phyloP scores from a whole-genome alignment of 2,113 vertebrate genomes.

The Sapayoa aenigma region DNA sequence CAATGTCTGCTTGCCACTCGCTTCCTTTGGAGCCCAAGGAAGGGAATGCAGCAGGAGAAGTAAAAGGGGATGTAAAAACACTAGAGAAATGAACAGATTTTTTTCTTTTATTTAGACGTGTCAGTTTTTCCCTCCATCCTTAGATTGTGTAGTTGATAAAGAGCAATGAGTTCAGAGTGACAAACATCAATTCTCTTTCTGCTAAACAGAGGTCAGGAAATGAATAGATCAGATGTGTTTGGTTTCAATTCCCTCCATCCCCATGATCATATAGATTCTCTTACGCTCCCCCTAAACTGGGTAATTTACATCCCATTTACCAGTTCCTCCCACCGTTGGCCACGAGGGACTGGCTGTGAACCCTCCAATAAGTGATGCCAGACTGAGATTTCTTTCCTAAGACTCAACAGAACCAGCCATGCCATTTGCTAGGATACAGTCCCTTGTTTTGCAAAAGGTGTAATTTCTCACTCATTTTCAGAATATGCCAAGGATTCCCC shows the following conservation, averaged over 20 bases:
- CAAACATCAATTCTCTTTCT: slow-evolving; percentile 13
- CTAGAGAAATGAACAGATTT: background rate
- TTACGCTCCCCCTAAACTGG: background rate
- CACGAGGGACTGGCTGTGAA: background rate
- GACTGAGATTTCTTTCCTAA: background rate
- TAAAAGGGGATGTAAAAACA: background rate
- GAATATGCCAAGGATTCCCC: background rate
- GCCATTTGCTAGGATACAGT: background rate
- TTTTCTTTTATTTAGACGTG: background rate
- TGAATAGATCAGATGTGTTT: background rate
- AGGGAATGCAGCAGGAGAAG: background rate
- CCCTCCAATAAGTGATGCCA: background rate
- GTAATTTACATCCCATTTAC: background rate
- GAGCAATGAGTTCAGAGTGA: background rate
- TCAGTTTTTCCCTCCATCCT: background rate
- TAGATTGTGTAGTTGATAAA: background rate
- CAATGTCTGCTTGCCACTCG: background rate
- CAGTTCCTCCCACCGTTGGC: background rate
- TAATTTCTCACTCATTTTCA: background rate
- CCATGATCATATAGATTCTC: background rate
- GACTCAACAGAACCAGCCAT: background rate
- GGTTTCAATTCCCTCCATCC: slow-evolving; percentile 34
- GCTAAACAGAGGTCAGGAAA: background rate
- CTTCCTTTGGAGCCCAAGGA: background rate
- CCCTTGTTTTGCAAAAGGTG: background rate